phyloP scores from a whole-genome alignment of 1,140 invertebrate species.

The Eriocheir sinensis region DNA sequence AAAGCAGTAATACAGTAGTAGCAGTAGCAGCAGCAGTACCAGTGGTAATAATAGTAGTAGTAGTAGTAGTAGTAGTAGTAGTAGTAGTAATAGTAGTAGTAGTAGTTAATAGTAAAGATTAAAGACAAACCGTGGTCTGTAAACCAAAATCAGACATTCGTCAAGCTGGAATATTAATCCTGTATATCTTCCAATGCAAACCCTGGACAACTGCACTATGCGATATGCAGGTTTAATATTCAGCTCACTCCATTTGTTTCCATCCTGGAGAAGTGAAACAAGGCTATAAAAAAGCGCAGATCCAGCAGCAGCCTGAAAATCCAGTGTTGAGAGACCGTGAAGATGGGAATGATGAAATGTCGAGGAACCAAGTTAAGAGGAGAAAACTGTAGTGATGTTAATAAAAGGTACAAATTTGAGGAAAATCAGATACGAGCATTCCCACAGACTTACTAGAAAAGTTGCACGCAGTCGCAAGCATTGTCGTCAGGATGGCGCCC shows the following conservation, averaged over 20 bases:
- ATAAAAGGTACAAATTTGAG: constrained; percentile 72
- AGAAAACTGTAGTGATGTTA: constrained; percentile 65
- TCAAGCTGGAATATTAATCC: constrained; percentile 71
- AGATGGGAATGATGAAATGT: constrained; percentile 69
- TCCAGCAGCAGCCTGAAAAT: constrained; percentile 76
- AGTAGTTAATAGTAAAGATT: constrained; percentile 64
- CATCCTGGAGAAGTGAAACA: constrained; percentile 64
- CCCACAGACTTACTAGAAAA: constrained; percentile 79
- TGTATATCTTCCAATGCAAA: constrained; percentile 64
- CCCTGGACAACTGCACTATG: constrained; percentile 30
- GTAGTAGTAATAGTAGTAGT: constrained; percentile 15
- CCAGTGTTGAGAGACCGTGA: constrained; percentile 63
- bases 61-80: no score
- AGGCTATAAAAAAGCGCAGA: constrained; percentile 72
- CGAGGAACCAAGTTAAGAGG: constrained; percentile 55
- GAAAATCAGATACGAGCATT: constrained; percentile 75
- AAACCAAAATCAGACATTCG: constrained; percentile 61
- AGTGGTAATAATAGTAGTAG: not conserved
- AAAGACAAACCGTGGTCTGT: constrained; percentile 76
- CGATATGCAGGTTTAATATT: constrained; percentile 74
- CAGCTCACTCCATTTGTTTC: constrained; percentile 59
- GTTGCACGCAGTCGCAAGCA: constrained; percentile 79
- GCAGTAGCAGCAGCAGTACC: not conserved
- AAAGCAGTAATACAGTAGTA: not conserved
- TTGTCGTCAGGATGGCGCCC: constrained; percentile 79